Evolutionary conservation across 2,113 vertebrate genomes (phyloP).

Genomic region (Plecotus auritus): DNA sequence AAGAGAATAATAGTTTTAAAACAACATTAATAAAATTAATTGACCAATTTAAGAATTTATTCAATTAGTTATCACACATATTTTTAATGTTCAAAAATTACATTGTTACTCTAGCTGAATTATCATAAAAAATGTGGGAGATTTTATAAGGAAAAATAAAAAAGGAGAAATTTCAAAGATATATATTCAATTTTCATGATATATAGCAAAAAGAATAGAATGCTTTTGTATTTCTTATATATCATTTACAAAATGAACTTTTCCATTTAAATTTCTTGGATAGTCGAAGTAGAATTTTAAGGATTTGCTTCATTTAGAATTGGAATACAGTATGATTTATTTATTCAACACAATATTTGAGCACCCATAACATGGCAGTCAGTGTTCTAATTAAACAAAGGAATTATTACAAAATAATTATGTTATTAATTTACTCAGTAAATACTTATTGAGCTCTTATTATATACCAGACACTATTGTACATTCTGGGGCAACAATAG

Average conservation of each 20-base stretch:
- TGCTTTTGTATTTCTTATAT: not conserved
- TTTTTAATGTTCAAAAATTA: constrained; percentile 20
- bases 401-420: not conserved
- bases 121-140: not conserved
- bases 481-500: not conserved
- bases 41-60: not conserved
- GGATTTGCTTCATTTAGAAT: not conserved
- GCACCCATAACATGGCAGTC: fast-evolving
- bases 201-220: not conserved
- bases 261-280: not conserved
- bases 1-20: constrained; percentile 1
- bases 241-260: not conserved
- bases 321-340: not conserved
- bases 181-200: not conserved
- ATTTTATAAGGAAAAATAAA: not conserved
- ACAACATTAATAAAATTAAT: constrained; percentile 39
- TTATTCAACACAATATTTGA: not conserved
- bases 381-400: not conserved
- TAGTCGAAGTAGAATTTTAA: not conserved
- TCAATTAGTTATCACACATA: constrained; percentile 6
- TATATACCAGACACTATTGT: not conserved
- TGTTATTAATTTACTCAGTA: not conserved
- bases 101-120: constrained; percentile 7
- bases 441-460: not conserved
- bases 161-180: not conserved